Base-by-base conservation (phyloP, 2,797 vertebrate genomes). In the Fistularia tabacaria region DNA sequence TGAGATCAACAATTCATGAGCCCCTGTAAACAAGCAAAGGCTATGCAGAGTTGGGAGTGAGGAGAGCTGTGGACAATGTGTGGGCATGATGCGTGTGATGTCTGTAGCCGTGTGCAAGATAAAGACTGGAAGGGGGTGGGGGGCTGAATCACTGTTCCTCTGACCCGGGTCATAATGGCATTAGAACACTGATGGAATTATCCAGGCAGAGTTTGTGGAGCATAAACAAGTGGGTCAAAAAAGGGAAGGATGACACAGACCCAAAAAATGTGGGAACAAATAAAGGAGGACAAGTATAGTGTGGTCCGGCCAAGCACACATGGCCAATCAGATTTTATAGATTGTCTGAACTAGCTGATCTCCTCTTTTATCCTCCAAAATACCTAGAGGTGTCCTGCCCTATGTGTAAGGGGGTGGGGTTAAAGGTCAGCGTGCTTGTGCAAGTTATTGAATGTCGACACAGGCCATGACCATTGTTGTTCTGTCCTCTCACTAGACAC, bases 261-360 rank as follows among this genome's bases (percentile, higher is more conserved):
- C 37, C 13, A 38, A 57, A 14, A 57, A 52, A 51, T 55, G 51
- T 7, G 5, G 10, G 51, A 43, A 10, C 45, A 42, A 37, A 58
- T 39, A 57, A 52, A 56, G 59, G 59, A 45, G 51, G 44, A 59
- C 54, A 52, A 57, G 36, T 38, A 44, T 45, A 45, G 59, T 64
- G 58, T 56, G 52, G 61, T 44, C 64, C 50, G n/a, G 59, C 66
- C 3, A 49, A 58, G 68, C 70, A 65, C 66, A 82, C 76, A 79
- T 48, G 75, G 67, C 79, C 85, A 89, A 88, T 90, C 77, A 87
- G 72, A 87, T 88, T 85, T 85, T 87, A 89, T 88, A 82, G 85
- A 90, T 86, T 62, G 73, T 57, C 74, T 56, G 59, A 64, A 63
- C 70, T 75, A 77, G 80, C 74, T 79, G 77, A 85, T 85, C 74